phyloP scores from a whole-genome alignment of 1,140 invertebrate genomes.

The Drosophila azteca region DNA sequence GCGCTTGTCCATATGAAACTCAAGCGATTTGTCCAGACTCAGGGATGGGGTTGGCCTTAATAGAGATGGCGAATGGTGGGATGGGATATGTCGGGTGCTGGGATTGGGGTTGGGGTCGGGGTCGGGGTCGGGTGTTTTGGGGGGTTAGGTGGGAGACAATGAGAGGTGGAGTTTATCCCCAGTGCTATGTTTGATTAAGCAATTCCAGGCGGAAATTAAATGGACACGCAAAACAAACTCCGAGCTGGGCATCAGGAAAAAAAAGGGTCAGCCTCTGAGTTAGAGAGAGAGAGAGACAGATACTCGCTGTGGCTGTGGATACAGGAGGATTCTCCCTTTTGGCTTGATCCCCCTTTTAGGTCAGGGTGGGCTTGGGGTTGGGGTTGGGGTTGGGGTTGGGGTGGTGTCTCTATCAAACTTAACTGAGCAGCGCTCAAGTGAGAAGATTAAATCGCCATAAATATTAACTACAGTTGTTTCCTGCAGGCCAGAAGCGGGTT shows the following conservation, averaged over 20 bases:
- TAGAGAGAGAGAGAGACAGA: background rate
- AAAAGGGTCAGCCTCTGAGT: conserved; percentile 58
- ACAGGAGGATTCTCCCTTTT: conserved; percentile 5
- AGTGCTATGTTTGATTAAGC: conserved; percentile 76
- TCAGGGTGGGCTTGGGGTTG: background rate
- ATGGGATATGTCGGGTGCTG: too few species aligned
- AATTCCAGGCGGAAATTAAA: conserved; percentile 81
- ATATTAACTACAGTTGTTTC: conserved; percentile 80
- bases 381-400: background rate
- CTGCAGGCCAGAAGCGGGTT: conserved; percentile 24
- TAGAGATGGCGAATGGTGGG: background rate
- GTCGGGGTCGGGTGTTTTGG: background rate
- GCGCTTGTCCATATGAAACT: conserved; percentile 26
- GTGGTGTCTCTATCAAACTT: conserved; percentile 71
- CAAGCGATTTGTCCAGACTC: conserved; percentile 50
- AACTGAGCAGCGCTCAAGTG: conserved; percentile 79
- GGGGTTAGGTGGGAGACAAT: background rate
- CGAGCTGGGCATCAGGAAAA: conserved; percentile 10
- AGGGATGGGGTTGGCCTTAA: too few species aligned
- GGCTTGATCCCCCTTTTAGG: conserved; percentile 13
- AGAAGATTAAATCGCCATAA: conserved; percentile 83
- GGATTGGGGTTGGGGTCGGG: background rate
- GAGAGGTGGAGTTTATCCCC: conserved; percentile 43
- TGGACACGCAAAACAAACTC: conserved; percentile 80
- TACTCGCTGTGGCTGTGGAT: conserved; percentile 9